Evolutionary conservation across 2,888 invertebrate genomes (phyloP), one percentile per base, ranked within the genome.

Genomic region (Oscheius sp.): DNA sequence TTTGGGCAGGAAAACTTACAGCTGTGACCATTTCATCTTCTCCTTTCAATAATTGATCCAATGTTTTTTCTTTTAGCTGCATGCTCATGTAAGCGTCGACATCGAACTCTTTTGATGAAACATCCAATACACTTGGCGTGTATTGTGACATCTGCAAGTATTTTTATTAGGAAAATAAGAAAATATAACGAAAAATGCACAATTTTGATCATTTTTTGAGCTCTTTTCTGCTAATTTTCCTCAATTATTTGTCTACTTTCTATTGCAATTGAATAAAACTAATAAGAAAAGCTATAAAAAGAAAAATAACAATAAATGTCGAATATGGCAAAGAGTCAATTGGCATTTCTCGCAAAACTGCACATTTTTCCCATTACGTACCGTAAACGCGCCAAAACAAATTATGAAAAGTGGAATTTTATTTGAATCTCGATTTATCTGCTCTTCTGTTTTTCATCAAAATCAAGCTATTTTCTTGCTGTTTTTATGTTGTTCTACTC

Each of bases 21-120:
- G 76, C 74, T 43, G 82, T 76, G 13, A 87, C 85, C 87, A 87
- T 86, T 46, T 85, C 78, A 49, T 88, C 84, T 70, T 88, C 88
- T 16, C 83, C 83, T 35, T 85, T 83, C 3, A 88, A 82, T 46
- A 88, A 76, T 18, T 87, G 85, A 63, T 86, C 84, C 7, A 88
- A 74, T 3, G 81, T 76, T 68, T 86, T 85, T 64, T 83, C 80
- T 68, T 84, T 82, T 41, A 88, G 75, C 29, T 86, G 73, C 46
- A 86, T 75, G 49, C 78, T 81, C 21, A 88, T 76, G 69, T 84
- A 88, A 12, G 84, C 81, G 59, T 88, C 88, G 12, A 84, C 82
- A 75, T 89, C 87, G 71, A 88, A 88, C 43, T 85, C 79, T 1
- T 82, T 61, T 6, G 85, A 84, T 16, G 85, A 84, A 5, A 88